Conservation (phyloP, 2,113 vertebrate species). For the Pituophis catenifer region DNA sequence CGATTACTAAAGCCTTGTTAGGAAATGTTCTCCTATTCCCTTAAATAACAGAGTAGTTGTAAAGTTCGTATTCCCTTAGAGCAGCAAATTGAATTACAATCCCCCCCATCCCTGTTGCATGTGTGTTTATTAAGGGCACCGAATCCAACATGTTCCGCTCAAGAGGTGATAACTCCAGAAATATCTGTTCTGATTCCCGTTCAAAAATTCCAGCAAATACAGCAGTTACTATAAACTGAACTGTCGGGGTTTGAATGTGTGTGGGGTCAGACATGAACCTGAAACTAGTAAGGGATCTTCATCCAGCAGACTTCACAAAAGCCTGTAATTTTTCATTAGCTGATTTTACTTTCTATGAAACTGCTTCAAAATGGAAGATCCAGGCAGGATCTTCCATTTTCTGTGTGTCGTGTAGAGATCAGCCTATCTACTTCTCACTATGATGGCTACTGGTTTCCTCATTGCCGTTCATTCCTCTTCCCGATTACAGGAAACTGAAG, state of each 20-base stretch:
- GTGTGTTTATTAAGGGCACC: neutral
- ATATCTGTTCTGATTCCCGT: too few relatives aligned
- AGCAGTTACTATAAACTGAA: neutral
- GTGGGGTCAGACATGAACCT: neutral
- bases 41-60: neutral
- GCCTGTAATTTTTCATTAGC: neutral
- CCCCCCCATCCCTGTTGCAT: neutral
- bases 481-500: neutral
- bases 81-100: neutral
- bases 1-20: neutral
- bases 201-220: neutral
- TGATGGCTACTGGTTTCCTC: neutral
- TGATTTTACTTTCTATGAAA: neutral
- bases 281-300: neutral
- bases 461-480: neutral
- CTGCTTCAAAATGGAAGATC: neutral
- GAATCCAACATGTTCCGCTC: too few relatives aligned
- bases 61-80: neutral
- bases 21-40: neutral
- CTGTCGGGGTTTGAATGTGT: accelerated
- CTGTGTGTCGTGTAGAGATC: neutral
- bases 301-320: neutral
- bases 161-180: neutral
- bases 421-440: neutral
- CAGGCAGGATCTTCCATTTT: neutral